These are phyloP conservation scores for Xestia xanthographa DNA, from an alignment of 2,888 invertebrate species.

Conservation along the genomic window DNA sequence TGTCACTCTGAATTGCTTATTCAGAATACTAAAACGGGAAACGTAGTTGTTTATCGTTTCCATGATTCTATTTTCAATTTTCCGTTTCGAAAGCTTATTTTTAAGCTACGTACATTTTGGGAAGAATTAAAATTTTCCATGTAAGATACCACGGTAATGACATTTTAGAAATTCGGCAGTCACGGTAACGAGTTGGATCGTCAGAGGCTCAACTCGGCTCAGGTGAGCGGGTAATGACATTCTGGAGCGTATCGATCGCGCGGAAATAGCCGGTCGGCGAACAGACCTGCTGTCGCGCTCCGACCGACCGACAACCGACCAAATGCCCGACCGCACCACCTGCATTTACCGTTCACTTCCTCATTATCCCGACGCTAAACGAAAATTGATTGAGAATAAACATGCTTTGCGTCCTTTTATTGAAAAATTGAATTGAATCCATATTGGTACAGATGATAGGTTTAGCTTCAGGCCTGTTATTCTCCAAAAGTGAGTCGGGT, in stretches of 20 bases:
- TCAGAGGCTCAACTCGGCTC: conserved; percentile 62
- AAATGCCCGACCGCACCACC: conserved; percentile 41
- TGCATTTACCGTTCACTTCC: conserved; percentile 59
- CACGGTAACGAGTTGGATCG: conserved; percentile 63
- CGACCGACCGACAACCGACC: conserved; percentile 35
- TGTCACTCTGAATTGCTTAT: conserved; percentile 8
- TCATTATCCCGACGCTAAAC: conserved; percentile 48
- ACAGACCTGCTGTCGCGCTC: conserved; percentile 58
- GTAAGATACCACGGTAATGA: conserved; percentile 42
- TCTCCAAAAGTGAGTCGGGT: neutral
- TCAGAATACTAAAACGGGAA: conserved; percentile 15
- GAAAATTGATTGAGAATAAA: conserved; percentile 40
- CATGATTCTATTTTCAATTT: neutral
- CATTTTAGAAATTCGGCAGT: conserved; percentile 58
- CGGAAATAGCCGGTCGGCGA: conserved; percentile 72
- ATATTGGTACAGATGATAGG: conserved; percentile 2
- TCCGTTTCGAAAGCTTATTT: conserved; percentile 12
- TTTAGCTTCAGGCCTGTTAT: neutral
- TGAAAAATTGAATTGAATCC: too few relatives aligned
- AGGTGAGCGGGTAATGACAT: conserved; percentile 79
- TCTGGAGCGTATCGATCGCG: conserved; percentile 78
- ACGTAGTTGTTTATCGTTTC: neutral
- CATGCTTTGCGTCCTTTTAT: conserved; percentile 3
- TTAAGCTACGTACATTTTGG: conserved; percentile 26
- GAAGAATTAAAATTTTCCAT: conserved; percentile 22